Percentiles rank a stretch among this genome's conserved stretches.
Conservation (phyloP, 2,113 vertebrate species). For the Syrrhaptes paradoxus region DNA sequence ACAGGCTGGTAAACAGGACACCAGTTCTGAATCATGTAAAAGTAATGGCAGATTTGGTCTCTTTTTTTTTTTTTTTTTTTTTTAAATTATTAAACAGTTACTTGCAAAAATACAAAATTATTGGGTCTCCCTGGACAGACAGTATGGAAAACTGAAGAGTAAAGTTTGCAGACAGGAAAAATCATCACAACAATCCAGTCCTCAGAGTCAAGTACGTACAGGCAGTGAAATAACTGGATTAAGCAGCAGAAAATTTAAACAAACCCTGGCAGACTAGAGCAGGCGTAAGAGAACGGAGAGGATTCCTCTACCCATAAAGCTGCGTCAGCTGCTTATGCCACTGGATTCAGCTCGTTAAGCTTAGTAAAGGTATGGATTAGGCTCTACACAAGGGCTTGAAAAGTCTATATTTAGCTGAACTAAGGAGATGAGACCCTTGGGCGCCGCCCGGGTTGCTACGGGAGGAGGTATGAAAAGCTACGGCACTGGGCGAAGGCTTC, state of each 20-base stretch:
- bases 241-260: constrained; percentile 17
- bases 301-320: constrained; percentile 12
- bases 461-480: background rate
- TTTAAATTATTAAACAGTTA: background rate
- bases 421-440: constrained; percentile 26
- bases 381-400: background rate
- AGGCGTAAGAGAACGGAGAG: background rate
- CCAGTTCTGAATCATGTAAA: background rate
- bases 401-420: constrained; percentile 44
- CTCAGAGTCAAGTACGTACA: background rate
- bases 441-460: background rate
- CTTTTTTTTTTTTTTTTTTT: too few species aligned
- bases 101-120: background rate
- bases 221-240: background rate
- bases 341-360: constrained; percentile 10
- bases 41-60: background rate
- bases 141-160: background rate
- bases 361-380: constrained; percentile 48
- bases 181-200: background rate
- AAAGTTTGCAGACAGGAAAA: background rate
- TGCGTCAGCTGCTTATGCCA: background rate
- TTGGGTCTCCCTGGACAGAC: background rate
- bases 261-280: background rate
- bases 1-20: background rate
- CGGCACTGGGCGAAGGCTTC: background rate